A percentile compares a stretch with the other conserved stretches of the same genome.
phyloP scores from a whole-genome alignment of 2,113 vertebrate species.

The Choloepus hoffmanni region DNA sequence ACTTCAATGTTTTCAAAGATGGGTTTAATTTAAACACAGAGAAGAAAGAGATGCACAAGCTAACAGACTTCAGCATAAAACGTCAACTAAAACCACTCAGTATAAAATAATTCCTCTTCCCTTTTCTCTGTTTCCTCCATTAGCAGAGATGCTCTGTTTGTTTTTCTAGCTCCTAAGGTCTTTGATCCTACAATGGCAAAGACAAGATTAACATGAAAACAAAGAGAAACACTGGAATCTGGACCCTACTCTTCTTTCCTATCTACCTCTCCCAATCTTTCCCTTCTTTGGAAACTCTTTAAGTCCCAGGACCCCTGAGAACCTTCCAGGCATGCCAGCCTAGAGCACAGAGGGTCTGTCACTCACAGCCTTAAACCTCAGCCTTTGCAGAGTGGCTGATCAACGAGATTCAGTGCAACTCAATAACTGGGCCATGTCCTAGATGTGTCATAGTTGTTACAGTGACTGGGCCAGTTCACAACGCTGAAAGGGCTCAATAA shows the following conservation, averaged over 20 bases:
- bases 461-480: neutral
- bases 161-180: neutral
- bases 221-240: neutral
- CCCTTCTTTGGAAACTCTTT: neutral
- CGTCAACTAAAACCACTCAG: neutral
- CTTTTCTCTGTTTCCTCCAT: neutral
- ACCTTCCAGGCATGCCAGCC: fast-evolving
- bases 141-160: neutral
- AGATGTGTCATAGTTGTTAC: neutral
- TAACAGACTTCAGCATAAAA: neutral
- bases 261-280: neutral
- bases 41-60: neutral
- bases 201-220: neutral
- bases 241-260: neutral
- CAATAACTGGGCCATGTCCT: neutral
- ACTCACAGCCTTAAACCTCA: neutral
- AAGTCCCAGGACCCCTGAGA: no score
- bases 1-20: neutral
- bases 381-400: no score
- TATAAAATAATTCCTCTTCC: neutral
- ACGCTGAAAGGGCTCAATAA: neutral
- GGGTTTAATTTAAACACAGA: neutral
- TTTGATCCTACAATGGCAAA: neutral
- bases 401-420: neutral
- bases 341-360: neutral